Evolutionary conservation across 2,113 vertebrate species (phyloP).

Genomic region (Chiloscyllium plagiosum): DNA sequence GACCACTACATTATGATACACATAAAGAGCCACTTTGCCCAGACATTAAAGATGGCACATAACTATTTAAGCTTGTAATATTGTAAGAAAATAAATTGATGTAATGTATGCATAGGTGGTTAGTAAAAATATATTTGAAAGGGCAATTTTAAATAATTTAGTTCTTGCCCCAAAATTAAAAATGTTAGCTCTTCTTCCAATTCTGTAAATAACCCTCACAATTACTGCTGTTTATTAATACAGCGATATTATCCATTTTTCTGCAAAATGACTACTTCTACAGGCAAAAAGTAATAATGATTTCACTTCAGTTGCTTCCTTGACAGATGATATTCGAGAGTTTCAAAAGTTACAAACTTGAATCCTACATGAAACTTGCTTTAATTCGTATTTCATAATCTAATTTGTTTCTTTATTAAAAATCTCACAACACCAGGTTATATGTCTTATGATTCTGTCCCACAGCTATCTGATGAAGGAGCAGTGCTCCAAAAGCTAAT

Average conservation of each 20-base stretch:
- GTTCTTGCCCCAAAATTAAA: background rate
- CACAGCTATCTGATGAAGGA: no score
- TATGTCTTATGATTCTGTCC: no score
- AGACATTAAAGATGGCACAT: background rate
- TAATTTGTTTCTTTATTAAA: no score
- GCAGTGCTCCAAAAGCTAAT: no score
- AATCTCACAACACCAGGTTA: no score
- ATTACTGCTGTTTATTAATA: background rate
- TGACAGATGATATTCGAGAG: background rate
- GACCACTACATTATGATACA: no score
- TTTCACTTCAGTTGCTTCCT: background rate
- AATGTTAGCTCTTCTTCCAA: background rate
- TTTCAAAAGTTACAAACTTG: background rate
- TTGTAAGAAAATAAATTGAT: background rate
- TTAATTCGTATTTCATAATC: background rate
- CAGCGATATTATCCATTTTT: background rate
- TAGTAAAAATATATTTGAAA: background rate
- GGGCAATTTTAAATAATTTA: background rate
- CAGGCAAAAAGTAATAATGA: background rate
- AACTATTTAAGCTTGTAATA: background rate
- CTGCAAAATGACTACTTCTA: background rate
- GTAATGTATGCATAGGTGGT: background rate
- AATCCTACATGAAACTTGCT: background rate
- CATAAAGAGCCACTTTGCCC: background rate
- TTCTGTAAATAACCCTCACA: background rate